These are phyloP conservation scores for Stenolophus ochropezus DNA, from an alignment of 2,888 invertebrate species.

Conservation along the genomic window DNA sequence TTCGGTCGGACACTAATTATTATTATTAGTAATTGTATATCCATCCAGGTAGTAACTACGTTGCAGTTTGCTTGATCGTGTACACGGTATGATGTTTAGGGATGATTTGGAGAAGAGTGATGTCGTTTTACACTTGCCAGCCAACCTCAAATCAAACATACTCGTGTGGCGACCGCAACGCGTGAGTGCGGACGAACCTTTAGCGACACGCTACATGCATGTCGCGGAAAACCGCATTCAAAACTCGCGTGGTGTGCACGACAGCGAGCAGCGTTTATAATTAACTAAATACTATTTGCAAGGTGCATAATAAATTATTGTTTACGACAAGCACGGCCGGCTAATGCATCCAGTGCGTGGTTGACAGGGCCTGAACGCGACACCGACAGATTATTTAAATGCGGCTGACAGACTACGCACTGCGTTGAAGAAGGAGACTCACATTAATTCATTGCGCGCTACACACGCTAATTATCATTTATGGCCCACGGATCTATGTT, in stretches of 20 bases:
- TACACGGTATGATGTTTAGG: too few species aligned
- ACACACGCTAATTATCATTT: conserved; percentile 18
- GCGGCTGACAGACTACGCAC: conserved; percentile 64
- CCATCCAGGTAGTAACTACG: too few species aligned
- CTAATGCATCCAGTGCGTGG: conserved; percentile 63
- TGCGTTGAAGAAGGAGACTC: conserved; percentile 22
- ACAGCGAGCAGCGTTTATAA: conserved; percentile 57
- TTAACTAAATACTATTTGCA: conserved; percentile 63
- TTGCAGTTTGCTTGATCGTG: too few species aligned
- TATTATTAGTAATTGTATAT: too few species aligned
- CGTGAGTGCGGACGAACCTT: neutral
- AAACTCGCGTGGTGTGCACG: conserved; percentile 39
- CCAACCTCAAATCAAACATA: neutral
- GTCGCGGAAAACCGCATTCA: conserved; percentile 50
- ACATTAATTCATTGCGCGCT: conserved; percentile 26
- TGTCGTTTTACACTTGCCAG: neutral
- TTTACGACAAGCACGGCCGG: conserved; percentile 67
- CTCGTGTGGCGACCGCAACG: neutral
- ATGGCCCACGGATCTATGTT: neutral
- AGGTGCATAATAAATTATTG: conserved; percentile 71
- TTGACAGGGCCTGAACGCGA: conserved; percentile 68
- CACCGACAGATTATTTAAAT: conserved; percentile 70
- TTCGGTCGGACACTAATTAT: too few species aligned
- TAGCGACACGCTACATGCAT: neutral
- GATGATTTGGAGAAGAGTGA: too few species aligned